Conservation (phyloP, 2,113 vertebrate species). For the Apistogramma diplotaenia region DNA sequence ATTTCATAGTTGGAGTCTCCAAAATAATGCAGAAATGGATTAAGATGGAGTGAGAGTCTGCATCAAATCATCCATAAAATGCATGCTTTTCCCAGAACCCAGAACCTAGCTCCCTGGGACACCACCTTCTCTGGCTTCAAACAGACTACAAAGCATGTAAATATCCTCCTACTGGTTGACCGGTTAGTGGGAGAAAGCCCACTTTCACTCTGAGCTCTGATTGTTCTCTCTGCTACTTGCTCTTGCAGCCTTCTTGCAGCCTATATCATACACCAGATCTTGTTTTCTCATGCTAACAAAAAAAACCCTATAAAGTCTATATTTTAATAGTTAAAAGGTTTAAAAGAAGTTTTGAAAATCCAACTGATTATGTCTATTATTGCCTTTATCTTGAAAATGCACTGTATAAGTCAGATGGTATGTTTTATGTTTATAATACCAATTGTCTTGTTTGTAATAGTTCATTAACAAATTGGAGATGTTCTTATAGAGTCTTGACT, state of each 20-base stretch:
- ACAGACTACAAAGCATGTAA: constrained; percentile 21
- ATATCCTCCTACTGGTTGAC: constrained; percentile 37
- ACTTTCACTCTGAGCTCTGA: not conserved
- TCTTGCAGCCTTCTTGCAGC: constrained; percentile 19
- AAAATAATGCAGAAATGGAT: not conserved
- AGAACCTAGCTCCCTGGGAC: not conserved
- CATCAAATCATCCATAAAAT: constrained; percentile 12
- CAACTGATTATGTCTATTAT: not conserved
- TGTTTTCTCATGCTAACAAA: not conserved
- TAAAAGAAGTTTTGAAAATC: not conserved
- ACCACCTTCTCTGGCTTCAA: constrained; percentile 9
- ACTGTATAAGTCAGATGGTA: not conserved
- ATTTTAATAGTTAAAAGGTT: not conserved
- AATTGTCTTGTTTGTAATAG: not conserved
- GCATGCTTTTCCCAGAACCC: not conserved
- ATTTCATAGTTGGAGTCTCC: not conserved
- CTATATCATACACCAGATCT: constrained; percentile 2
- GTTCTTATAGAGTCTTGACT: not conserved
- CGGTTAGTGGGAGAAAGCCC: constrained; percentile 18
- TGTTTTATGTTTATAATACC: not conserved
- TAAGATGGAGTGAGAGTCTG: not conserved
- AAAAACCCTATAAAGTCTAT: not conserved
- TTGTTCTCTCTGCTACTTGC: constrained; percentile 11
- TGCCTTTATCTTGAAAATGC: not conserved
- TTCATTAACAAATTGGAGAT: not conserved